phyloP scores from a whole-genome alignment of 1,140 invertebrate species.

The Plodia interpunctella region DNA sequence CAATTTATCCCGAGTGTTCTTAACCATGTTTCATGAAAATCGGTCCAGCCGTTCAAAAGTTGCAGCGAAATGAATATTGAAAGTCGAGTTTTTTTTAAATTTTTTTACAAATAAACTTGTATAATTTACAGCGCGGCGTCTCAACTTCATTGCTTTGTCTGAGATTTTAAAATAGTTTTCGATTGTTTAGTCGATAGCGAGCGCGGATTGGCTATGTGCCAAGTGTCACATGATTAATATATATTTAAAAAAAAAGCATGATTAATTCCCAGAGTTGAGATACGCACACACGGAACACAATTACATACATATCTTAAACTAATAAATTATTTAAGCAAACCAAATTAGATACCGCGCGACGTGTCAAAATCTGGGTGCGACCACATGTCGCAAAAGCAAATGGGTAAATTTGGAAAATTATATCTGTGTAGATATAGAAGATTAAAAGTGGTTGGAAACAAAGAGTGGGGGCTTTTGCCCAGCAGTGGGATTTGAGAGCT shows the following conservation, averaged over 20 bases:
- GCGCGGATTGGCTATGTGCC: conserved; percentile 39
- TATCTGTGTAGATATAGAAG: too few species aligned
- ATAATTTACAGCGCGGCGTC: not conserved
- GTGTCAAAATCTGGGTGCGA: conserved; percentile 18
- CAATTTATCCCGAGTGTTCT: too few species aligned
- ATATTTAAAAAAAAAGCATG: too few species aligned
- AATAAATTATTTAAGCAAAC: conserved; percentile 33
- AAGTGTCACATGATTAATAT: conserved; percentile 32
- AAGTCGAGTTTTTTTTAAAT: too few species aligned
- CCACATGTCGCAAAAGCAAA: not conserved
- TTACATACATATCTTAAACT: conserved; percentile 21
- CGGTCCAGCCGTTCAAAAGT: too few species aligned
- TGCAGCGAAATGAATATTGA: too few species aligned
- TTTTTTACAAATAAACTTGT: too few species aligned
- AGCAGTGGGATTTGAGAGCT: too few species aligned
- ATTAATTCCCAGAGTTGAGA: conserved; percentile 21
- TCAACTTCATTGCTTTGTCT: not conserved
- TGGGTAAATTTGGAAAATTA: not conserved
- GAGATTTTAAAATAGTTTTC: conserved; percentile 36
- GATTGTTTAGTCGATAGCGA: conserved; percentile 35
- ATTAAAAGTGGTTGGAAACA: too few species aligned
- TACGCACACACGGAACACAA: conserved; percentile 15
- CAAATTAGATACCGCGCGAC: conserved; percentile 22
- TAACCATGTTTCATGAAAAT: too few species aligned
- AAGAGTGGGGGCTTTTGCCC: too few species aligned